Evolutionary conservation across 2,113 vertebrate genomes (phyloP).

Genomic region (Muntiacus muntjak): DNA sequence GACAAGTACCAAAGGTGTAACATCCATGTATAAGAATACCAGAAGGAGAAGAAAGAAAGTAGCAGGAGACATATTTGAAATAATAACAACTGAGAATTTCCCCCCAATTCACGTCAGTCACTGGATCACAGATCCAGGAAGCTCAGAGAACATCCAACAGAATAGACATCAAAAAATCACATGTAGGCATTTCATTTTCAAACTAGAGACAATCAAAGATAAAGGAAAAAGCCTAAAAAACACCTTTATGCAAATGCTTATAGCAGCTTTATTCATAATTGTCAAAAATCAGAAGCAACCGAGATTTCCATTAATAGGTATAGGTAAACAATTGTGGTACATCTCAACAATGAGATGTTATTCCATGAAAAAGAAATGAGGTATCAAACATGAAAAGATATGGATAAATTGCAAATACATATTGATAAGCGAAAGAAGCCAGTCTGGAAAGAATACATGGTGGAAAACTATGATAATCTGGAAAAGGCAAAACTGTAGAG

Average conservation of each 20-base stretch:
- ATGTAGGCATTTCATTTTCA: neutral
- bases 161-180: neutral
- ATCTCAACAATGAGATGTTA: neutral
- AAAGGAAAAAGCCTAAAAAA: neutral
- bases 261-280: neutral
- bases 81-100: neutral
- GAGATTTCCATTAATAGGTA: neutral
- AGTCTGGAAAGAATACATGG: neutral
- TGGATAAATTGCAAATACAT: neutral
- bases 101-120: neutral
- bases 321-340: neutral
- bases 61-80: neutral
- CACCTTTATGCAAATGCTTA: neutral
- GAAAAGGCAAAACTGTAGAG: neutral
- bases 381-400: neutral
- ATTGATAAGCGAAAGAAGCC: neutral
- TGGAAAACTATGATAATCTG: neutral
- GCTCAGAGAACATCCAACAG: neutral
- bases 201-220: neutral
- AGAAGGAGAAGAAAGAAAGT: neutral
- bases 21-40: neutral
- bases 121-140: neutral
- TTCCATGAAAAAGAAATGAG: neutral
- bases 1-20: neutral
- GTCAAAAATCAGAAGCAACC: neutral